Evolutionary conservation across 2,888 invertebrate species (phyloP).

Genomic region (Athalia circularis): DNA sequence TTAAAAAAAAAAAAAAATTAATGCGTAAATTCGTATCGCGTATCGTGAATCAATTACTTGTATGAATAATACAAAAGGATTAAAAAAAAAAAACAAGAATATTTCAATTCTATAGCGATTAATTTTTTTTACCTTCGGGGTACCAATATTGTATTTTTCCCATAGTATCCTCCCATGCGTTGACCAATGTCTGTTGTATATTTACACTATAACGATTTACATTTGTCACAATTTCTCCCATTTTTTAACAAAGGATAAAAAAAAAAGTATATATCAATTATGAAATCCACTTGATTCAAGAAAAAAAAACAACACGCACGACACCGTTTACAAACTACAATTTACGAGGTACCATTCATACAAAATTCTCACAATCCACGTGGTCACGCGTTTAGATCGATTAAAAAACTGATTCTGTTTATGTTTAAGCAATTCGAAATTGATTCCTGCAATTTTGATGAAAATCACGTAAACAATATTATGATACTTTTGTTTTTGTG

Average conservation of each 20-base stretch:
- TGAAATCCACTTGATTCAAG: neutral
- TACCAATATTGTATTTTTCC: conserved; percentile 71
- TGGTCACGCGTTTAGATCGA: neutral
- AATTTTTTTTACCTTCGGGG: conserved; percentile 66
- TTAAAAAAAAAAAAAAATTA: too few relatives aligned
- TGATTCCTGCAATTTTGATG: too few relatives aligned
- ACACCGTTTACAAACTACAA: conserved; percentile 22
- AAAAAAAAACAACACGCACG: neutral
- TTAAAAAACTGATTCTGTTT: neutral
- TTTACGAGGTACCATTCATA: conserved; percentile 4
- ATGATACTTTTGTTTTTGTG: too few relatives aligned
- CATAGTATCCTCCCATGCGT: conserved; percentile 68
- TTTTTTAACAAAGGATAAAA: neutral
- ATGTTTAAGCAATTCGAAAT: too few relatives aligned
- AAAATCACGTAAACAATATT: too few relatives aligned
- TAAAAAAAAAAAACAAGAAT: too few relatives aligned
- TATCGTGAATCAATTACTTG: too few relatives aligned
- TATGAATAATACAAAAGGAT: too few relatives aligned
- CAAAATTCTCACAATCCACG: neutral
- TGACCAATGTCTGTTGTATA: conserved; percentile 49
- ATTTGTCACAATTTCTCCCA: conserved; percentile 37
- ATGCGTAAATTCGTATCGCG: too few relatives aligned
- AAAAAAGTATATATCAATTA: neutral
- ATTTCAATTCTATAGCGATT: too few relatives aligned
- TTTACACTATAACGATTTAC: neutral